These are phyloP conservation scores for Griposia aprilina DNA, from an alignment of 2,888 invertebrate species.

Conservation along the genomic window DNA sequence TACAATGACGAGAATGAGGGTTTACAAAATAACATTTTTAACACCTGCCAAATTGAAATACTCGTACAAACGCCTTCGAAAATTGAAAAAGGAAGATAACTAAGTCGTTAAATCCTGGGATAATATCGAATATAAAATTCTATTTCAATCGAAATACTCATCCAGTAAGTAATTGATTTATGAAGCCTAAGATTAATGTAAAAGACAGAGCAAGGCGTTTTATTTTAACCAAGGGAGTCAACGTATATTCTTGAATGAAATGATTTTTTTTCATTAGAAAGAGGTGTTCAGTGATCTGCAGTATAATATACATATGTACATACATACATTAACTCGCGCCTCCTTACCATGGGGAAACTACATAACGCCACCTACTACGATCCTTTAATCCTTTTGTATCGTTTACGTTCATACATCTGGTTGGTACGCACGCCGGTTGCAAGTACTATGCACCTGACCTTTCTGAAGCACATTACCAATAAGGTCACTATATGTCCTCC, in stretches of 20 bases:
- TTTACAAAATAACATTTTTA: slow-evolving; percentile 5
- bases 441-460: too few relatives aligned
- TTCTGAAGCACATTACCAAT: too few relatives aligned
- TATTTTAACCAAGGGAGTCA: not conserved
- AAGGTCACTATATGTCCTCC: too few relatives aligned
- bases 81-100: slow-evolving; percentile 13
- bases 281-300: not conserved
- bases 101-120: slow-evolving; percentile 15
- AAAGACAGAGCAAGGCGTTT: not conserved
- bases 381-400: too few relatives aligned
- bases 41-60: not conserved
- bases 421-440: too few relatives aligned
- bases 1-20: not conserved
- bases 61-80: not conserved
- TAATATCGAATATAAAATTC: slow-evolving; percentile 22
- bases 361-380: too few relatives aligned
- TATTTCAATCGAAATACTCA: slow-evolving; percentile 30
- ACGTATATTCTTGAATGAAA: not conserved
- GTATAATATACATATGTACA: too few relatives aligned
- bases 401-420: too few relatives aligned
- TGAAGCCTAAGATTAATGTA: not conserved
- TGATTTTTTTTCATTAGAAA: not conserved
- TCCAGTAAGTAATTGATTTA: slow-evolving; percentile 26
- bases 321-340: too few relatives aligned
- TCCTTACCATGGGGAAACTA: too few relatives aligned